Evolutionary conservation across 2,113 vertebrate species (phyloP).

Genomic region (Ceyx cyanopectus): DNA sequence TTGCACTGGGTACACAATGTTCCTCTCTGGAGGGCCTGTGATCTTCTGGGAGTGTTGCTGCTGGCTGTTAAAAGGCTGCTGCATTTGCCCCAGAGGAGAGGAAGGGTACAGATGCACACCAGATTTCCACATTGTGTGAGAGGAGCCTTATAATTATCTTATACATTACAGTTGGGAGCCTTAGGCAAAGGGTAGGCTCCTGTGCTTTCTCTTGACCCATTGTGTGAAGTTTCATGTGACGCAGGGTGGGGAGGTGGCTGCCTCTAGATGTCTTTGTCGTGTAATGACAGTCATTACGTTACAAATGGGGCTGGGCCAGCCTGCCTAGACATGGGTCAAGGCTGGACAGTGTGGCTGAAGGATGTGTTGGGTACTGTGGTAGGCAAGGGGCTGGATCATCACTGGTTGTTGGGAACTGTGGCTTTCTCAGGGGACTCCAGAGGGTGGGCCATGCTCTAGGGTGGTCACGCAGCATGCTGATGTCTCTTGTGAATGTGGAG

Average conservation of each 20-base stretch:
- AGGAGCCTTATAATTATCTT: slow-evolving; percentile 57
- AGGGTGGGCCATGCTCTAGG: too few species aligned
- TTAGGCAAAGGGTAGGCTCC: slow-evolving; percentile 52
- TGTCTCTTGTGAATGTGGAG: neutral
- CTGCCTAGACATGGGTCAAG: neutral
- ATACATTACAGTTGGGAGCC: slow-evolving; percentile 50
- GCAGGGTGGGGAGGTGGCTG: slow-evolving; percentile 42
- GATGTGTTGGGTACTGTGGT: fast-evolving
- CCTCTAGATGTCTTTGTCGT: slow-evolving; percentile 9
- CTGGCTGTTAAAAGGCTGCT: slow-evolving; percentile 60
- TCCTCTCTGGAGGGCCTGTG: slow-evolving; percentile 35
- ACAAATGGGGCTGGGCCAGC: slow-evolving; percentile 2
- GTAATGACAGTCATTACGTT: neutral
- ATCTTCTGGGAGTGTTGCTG: slow-evolving; percentile 56
- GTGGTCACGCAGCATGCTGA: fast-evolving
- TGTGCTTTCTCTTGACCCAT: slow-evolving; percentile 59
- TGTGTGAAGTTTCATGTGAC: slow-evolving; percentile 53
- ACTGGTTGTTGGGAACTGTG: fast-evolving
- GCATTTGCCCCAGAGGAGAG: slow-evolving; percentile 51
- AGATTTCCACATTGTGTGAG: slow-evolving; percentile 61
- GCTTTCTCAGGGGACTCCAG: neutral
- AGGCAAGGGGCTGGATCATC: neutral
- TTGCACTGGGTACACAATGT: neutral
- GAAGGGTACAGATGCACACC: slow-evolving; percentile 27
- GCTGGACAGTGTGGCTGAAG: neutral